phyloP scores from a whole-genome alignment of 2,797 vertebrate species.

The Esox masquinongy region DNA sequence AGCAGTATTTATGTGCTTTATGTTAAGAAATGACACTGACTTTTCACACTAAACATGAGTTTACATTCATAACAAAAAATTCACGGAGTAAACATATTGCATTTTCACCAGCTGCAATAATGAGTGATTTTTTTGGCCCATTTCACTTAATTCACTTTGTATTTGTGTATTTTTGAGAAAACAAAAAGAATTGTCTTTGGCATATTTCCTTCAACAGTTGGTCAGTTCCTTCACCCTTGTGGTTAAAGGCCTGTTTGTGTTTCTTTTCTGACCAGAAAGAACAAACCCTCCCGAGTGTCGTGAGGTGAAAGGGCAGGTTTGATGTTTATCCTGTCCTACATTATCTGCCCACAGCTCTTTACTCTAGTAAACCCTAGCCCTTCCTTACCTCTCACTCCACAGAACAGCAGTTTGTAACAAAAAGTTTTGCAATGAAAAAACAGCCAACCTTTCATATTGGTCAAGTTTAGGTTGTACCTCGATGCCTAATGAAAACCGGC shows the following conservation, averaged over 20 bases:
- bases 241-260: slow-evolving; percentile 22
- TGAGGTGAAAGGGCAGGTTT: neutral
- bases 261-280: slow-evolving; percentile 27
- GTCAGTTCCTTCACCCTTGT: neutral
- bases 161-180: slow-evolving; percentile 23
- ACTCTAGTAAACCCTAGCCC: neutral
- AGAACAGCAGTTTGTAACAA: neutral
- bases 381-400: slow-evolving; percentile 15
- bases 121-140: slow-evolving; percentile 28
- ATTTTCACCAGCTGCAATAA: slow-evolving; percentile 15
- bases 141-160: slow-evolving; percentile 13
- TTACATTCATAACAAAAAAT: neutral
- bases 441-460: neutral
- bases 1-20: too few species aligned
- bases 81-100: neutral
- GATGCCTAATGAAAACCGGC: neutral
- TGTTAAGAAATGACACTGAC: too few species aligned
- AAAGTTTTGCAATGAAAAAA: neutral
- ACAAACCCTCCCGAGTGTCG: slow-evolving; percentile 11
- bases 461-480: neutral
- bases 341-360: slow-evolving; percentile 8
- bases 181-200: slow-evolving; percentile 15
- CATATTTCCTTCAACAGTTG: slow-evolving; percentile 12
- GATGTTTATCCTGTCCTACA: neutral
- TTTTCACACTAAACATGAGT: neutral